phyloP scores from a whole-genome alignment of 2,113 vertebrate genomes.

The Daboia siamensis region DNA sequence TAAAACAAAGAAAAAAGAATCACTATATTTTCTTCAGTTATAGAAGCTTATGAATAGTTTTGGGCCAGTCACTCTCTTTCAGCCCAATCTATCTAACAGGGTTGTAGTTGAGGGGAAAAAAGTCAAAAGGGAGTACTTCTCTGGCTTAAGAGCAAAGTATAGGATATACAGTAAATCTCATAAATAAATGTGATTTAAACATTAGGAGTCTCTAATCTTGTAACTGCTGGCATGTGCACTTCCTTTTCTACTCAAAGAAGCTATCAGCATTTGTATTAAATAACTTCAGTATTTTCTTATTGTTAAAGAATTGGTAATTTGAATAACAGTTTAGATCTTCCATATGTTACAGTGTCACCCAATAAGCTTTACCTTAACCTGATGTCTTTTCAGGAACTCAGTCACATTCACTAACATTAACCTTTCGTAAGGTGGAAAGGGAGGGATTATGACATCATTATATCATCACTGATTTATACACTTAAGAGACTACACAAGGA shows the following conservation, averaged over 20 bases:
- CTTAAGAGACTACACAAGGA: background rate
- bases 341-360: background rate
- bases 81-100: background rate
- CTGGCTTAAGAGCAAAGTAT: background rate
- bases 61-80: background rate
- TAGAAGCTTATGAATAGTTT: background rate
- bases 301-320: background rate
- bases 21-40: background rate
- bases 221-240: background rate
- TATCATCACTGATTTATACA: background rate
- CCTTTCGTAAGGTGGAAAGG: background rate
- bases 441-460: background rate
- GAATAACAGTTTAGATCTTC: background rate
- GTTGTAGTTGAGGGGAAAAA: background rate
- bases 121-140: background rate
- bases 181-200: background rate
- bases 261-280: background rate
- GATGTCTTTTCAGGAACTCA: background rate
- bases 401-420: accelerated
- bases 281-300: background rate
- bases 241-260: background rate
- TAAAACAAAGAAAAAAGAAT: background rate
- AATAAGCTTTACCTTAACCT: background rate
- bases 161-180: background rate
- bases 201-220: background rate